Conservation (phyloP, 2,113 vertebrate genomes). For the Scomber japonicus region DNA sequence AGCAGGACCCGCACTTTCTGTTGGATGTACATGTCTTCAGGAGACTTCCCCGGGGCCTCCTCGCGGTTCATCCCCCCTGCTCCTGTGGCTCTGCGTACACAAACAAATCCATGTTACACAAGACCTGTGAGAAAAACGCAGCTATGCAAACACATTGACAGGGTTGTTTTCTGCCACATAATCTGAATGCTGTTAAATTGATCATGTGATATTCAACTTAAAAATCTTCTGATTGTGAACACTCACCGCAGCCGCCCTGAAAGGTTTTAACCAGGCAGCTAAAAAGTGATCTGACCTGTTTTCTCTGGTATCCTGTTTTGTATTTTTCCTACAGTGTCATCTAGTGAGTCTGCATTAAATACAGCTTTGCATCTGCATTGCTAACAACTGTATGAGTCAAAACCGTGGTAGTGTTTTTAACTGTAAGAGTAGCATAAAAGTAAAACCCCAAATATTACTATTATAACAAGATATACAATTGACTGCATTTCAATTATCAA, state of each 20-base stretch:
- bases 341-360: background rate
- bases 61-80: slow-evolving; percentile 99
- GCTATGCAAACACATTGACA: slow-evolving; percentile 8
- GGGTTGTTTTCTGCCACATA: background rate
- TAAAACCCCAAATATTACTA: too few species aligned
- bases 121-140: slow-evolving; percentile 3
- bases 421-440: too few species aligned
- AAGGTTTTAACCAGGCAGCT: background rate
- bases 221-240: background rate
- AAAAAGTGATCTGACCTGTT: background rate
- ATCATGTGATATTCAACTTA: background rate
- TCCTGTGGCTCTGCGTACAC: slow-evolving; percentile 85
- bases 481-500: background rate
- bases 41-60: slow-evolving; percentile 97
- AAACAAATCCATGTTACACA: slow-evolving; percentile 48
- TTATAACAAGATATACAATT: too few species aligned
- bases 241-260: background rate
- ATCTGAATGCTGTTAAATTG: background rate
- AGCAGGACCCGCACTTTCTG: slow-evolving; percentile 99
- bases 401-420: background rate
- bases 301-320: background rate
- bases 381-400: background rate
- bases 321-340: too few species aligned
- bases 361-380: background rate
- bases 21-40: slow-evolving; percentile 99